phyloP scores from a whole-genome alignment of 2,113 vertebrate species.

The Vireo altiloquus region DNA sequence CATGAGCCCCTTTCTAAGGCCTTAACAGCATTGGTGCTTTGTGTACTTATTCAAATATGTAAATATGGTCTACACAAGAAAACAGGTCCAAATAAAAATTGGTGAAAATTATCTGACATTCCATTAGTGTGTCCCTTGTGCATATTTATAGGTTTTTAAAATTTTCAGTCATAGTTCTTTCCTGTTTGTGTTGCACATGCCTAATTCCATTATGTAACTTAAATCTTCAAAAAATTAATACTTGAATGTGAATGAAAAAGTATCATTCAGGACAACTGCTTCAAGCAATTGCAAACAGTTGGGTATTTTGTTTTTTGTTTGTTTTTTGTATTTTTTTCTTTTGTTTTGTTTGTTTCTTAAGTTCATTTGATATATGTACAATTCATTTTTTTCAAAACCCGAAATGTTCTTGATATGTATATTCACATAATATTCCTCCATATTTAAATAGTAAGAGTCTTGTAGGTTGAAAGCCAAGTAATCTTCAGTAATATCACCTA shows the following conservation, averaged over 20 bases:
- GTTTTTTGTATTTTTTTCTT: background rate
- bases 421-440: constrained; percentile 82
- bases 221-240: constrained; percentile 88
- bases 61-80: constrained; percentile 98
- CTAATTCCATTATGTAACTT: constrained; percentile 83
- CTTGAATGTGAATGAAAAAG: constrained; percentile 82
- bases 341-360: constrained; percentile 54
- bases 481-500: constrained; percentile 76
- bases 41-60: constrained; percentile 95
- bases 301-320: background rate
- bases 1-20: constrained; percentile 81
- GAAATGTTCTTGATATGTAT: constrained; percentile 82
- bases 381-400: constrained; percentile 76
- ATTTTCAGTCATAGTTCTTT: constrained; percentile 79
- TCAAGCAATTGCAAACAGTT: constrained; percentile 77
- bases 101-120: constrained; percentile 91
- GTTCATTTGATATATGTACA: constrained; percentile 81
- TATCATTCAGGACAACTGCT: constrained; percentile 82
- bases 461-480: constrained; percentile 81
- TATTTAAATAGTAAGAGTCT: constrained; percentile 83
- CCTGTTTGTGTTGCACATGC: constrained; percentile 85
- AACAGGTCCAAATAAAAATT: constrained; percentile 90
- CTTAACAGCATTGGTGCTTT: constrained; percentile 95
- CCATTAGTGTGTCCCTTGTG: constrained; percentile 95
- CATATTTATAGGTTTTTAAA: constrained; percentile 85